Evolutionary conservation across 2,797 vertebrate species (phyloP).

Genomic region (Zenarchopterus dispar): DNA sequence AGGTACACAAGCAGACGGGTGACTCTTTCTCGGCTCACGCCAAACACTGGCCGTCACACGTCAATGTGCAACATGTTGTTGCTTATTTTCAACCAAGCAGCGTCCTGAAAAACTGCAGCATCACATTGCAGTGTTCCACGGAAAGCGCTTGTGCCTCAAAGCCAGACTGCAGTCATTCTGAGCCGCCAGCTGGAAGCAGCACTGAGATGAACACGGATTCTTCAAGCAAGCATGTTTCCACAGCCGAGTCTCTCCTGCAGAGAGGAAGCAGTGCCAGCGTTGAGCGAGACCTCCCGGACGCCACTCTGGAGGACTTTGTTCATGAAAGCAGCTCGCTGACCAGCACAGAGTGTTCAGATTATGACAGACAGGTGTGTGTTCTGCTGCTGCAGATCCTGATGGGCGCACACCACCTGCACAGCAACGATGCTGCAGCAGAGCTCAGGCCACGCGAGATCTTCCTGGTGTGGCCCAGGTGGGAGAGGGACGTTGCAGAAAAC

Average conservation of each 20-base stretch:
- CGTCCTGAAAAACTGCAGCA: neutral
- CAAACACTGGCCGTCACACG: constrained; percentile 55
- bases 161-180: constrained; percentile 14
- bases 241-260: constrained; percentile 58
- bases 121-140: neutral
- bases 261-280: constrained; percentile 57
- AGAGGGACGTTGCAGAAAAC: neutral
- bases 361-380: constrained; percentile 78
- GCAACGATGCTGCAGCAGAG: constrained; percentile 39
- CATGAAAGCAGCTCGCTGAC: constrained; percentile 45
- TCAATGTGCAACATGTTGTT: constrained; percentile 75
- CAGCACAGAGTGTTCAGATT: constrained; percentile 55
- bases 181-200: constrained; percentile 45
- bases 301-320: constrained; percentile 83
- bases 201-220: constrained; percentile 15
- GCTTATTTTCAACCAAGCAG: constrained; percentile 57
- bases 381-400: constrained; percentile 84
- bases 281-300: constrained; percentile 79
- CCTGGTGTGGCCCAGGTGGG: constrained; percentile 70
- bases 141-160: neutral
- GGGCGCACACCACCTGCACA: constrained; percentile 78
- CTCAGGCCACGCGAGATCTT: constrained; percentile 77
- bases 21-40: constrained; percentile 1
- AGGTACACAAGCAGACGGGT: constrained; percentile 57
- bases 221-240: neutral